Conservation (phyloP, 2,888 invertebrate genomes). For the Bruchidius siliquastri region DNA sequence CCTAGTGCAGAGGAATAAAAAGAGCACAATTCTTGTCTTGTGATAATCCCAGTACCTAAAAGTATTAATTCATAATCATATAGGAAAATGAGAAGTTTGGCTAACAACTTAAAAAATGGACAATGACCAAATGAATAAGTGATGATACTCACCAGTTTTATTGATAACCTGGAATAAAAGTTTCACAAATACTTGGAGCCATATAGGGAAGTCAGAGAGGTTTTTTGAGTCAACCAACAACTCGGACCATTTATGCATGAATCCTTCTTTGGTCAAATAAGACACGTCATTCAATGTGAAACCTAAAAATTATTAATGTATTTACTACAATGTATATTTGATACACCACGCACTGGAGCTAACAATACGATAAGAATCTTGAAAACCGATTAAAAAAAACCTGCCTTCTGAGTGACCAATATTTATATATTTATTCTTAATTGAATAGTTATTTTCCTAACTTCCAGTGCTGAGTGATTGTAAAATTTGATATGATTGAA, state of each 20-base stretch:
- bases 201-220: conserved; percentile 64
- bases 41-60: conserved; percentile 61
- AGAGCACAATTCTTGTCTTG: conserved; percentile 60
- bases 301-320: conserved; percentile 25
- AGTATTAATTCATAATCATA: conserved; percentile 5
- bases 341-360: neutral
- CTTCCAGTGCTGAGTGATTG: neutral
- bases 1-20: conserved; percentile 71
- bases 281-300: conserved; percentile 45
- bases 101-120: too few species aligned
- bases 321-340: neutral
- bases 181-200: conserved; percentile 69
- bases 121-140: neutral
- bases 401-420: too few species aligned
- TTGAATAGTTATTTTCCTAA: too few species aligned
- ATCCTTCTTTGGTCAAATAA: conserved; percentile 61
- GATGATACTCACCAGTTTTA: conserved; percentile 49
- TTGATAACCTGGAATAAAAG: conserved; percentile 67
- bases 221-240: conserved; percentile 51
- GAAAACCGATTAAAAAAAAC: too few species aligned
- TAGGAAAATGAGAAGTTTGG: conserved; percentile 1
- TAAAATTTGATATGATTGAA: neutral
- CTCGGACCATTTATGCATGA: conserved; percentile 66
- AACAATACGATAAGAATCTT: too few species aligned
- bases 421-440: too few species aligned